Evolutionary conservation across 2,113 vertebrate species (phyloP), one percentile per base, ranked within the genome.

Genomic region (Tupaia tana): DNA sequence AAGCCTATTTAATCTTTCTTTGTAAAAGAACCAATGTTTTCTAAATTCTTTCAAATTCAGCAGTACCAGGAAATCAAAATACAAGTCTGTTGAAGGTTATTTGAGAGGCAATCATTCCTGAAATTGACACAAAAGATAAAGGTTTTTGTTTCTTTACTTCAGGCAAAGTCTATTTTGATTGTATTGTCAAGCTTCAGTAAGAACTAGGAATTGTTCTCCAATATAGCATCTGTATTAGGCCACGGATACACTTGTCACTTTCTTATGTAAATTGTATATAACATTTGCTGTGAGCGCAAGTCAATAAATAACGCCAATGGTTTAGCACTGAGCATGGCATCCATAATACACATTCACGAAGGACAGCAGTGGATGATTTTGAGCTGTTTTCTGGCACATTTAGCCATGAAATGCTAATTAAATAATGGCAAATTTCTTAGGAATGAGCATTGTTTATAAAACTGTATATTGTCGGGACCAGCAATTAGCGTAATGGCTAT

Each of bases 141-240:
- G 64, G 74, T 88, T 79, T 97, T n/a, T 95, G 22, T 97, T 96
- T 84, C 75, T 96, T 87, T 93, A 93, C 66, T 97, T 25, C 61
- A 97, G 92, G 93, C 93, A 93, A 97, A 95, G 54, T 91, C 94
- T 88, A 83, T 75, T 96, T 98, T 96, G 71, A 74, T 95, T 96
- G 20, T 87, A 18, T 89, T 59, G 10, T 96, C 75, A 91, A 83
- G 93, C 78, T 97, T 86, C 75, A 73, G 29, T 61, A 90, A 82
- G 52, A 97, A 14, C 70, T 95, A 94, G n/a, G 52, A 89, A 89
- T 71, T 86, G 58, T 89, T 93, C 90, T 91, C 54, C 11, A 52
- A 13, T 92, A 31, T 9, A 94, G 31, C 54, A 83, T 64, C 80
- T 83, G 77, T 89, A 10, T 91, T 91, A 87, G 83, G 67, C 63